Evolutionary conservation across 2,113 vertebrate species (phyloP).

Genomic region (Ammodytes dubius): DNA sequence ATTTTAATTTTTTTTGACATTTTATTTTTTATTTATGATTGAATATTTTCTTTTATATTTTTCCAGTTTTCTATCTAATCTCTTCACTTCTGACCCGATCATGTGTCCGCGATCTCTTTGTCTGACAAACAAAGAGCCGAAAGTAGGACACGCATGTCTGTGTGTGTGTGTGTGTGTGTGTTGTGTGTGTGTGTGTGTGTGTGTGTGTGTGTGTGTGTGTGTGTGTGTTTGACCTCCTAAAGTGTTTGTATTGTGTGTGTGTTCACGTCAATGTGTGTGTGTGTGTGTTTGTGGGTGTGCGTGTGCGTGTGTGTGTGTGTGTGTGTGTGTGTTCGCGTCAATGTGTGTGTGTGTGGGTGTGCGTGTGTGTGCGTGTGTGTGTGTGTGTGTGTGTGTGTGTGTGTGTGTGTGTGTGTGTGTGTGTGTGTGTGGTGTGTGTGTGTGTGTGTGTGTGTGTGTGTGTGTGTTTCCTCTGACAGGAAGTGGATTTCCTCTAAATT

Average conservation of each 20-base stretch:
- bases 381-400: background rate
- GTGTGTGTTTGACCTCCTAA: background rate
- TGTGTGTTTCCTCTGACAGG: conserved; percentile 23
- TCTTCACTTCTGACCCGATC: background rate
- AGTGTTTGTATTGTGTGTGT: background rate
- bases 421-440: background rate
- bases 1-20: no score
- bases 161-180: background rate
- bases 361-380: background rate
- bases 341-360: background rate
- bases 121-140: conserved; percentile 62
- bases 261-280: background rate
- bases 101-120: background rate
- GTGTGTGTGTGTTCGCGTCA: background rate
- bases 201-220: background rate
- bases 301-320: background rate
- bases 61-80: background rate
- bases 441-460: background rate
- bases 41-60: background rate
- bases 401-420: background rate
- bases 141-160: conserved; percentile 48
- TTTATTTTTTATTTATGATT: background rate
- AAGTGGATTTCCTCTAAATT: conserved; percentile 37
- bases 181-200: background rate
- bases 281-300: background rate